A percentile compares a stretch with the other conserved stretches of the same genome.
phyloP scores from a whole-genome alignment of 2,113 vertebrate genomes.

The Geococcyx californianus region DNA sequence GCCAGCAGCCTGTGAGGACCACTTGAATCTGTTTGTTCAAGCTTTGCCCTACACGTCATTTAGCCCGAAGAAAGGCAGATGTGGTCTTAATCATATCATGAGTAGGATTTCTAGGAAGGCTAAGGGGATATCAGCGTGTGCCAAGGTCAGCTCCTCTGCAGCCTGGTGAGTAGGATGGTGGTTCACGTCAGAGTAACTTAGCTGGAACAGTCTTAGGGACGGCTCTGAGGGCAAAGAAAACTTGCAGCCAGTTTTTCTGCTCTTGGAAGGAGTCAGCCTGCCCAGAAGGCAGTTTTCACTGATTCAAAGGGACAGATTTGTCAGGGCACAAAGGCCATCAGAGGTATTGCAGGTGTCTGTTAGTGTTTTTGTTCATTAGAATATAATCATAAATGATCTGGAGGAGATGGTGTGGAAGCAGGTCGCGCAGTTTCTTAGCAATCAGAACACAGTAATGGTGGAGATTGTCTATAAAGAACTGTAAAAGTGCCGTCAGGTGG shows the following conservation, averaged over 20 bases:
- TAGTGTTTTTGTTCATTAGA: background rate
- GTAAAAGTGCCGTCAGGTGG: background rate
- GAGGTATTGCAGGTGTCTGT: background rate
- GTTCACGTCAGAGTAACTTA: background rate
- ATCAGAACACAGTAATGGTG: background rate
- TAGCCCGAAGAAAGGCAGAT: background rate
- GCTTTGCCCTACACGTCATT: accelerated
- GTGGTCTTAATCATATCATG: background rate
- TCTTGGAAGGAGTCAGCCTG: background rate
- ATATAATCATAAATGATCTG: background rate
- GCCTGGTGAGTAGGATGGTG: background rate
- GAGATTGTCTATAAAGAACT: background rate
- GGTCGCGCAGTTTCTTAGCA: accelerated
- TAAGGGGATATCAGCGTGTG: accelerated
- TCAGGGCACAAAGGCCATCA: background rate
- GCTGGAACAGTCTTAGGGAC: background rate
- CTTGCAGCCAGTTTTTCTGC: background rate
- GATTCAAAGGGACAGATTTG: background rate
- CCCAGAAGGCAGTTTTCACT: background rate
- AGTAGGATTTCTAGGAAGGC: background rate
- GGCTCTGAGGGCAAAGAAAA: background rate
- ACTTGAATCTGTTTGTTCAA: background rate
- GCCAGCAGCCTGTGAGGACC: background rate
- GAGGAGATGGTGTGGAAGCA: background rate
- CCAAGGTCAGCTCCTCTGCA: background rate